Evolutionary conservation across 2,797 vertebrate genomes (phyloP).

Genomic region (Eulemur rubriventer): DNA sequence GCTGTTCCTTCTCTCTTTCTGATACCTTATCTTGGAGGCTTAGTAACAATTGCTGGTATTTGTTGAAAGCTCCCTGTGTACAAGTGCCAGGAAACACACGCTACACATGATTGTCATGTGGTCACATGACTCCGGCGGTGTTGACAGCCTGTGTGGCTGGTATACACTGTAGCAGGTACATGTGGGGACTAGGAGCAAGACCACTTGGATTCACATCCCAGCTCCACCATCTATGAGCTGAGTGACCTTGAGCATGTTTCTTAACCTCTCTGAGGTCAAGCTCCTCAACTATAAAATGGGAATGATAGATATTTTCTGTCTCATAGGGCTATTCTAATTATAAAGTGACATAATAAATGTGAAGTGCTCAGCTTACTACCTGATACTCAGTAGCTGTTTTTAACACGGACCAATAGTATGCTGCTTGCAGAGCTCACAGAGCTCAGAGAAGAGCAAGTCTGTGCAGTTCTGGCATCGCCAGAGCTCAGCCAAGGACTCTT

Average conservation of each 20-base stretch:
- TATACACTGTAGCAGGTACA: rapidly evolving
- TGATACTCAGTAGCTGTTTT: neutral
- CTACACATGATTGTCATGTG: rapidly evolving
- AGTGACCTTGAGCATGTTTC: neutral
- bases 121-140: rapidly evolving
- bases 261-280: neutral
- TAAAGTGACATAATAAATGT: neutral
- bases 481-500: no score
- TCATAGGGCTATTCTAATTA: neutral
- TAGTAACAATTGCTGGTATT: rapidly evolving
- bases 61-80: rapidly evolving
- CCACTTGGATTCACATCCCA: neutral
- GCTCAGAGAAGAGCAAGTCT: neutral
- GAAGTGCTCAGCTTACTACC: neutral
- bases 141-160: rapidly evolving
- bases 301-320: neutral
- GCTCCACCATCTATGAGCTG: neutral
- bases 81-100: rapidly evolving
- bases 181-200: neutral
- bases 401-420: rapidly evolving
- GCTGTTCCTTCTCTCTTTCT: neutral
- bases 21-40: neutral
- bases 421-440: neutral
- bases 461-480: rapidly evolving
- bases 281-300: neutral